Evolutionary conservation across 2,797 vertebrate genomes (phyloP).

Genomic region (Diceros bicornis): DNA sequence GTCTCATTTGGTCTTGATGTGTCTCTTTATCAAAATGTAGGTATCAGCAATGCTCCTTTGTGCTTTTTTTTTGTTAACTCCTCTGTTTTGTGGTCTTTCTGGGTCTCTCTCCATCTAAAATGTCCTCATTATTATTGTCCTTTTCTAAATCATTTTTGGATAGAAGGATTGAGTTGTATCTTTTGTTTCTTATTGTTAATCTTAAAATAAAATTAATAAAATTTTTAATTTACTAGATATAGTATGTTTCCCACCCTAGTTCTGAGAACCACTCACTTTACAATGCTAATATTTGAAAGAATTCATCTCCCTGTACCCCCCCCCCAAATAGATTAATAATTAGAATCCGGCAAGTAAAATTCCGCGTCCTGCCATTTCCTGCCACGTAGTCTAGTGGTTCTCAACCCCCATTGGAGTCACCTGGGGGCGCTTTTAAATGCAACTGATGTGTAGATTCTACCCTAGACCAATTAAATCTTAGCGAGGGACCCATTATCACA

Average conservation of each 20-base stretch:
- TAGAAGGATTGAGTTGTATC: not conserved
- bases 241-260: not conserved
- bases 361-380: not conserved
- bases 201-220: constrained; percentile 52
- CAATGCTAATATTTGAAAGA: constrained; percentile 31
- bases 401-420: not conserved
- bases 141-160: not conserved
- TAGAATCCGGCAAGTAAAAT: not conserved
- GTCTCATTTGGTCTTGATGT: not conserved
- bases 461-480: not conserved
- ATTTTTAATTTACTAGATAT: not conserved
- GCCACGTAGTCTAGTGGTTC: not conserved
- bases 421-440: not conserved
- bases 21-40: not conserved
- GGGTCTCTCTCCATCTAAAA: not conserved
- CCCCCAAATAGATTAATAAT: not conserved
- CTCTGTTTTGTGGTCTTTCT: not conserved
- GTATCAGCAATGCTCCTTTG: not conserved
- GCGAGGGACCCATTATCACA: not conserved
- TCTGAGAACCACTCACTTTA: not conserved
- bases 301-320: not conserved
- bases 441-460: not conserved
- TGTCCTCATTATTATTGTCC: not conserved
- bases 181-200: constrained; percentile 32
- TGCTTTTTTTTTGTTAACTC: not conserved